Percentiles rank a stretch among this genome's conserved stretches.
Evolutionary conservation across 2,888 invertebrate species (phyloP).

Genomic region (Corbicula japonica): DNA sequence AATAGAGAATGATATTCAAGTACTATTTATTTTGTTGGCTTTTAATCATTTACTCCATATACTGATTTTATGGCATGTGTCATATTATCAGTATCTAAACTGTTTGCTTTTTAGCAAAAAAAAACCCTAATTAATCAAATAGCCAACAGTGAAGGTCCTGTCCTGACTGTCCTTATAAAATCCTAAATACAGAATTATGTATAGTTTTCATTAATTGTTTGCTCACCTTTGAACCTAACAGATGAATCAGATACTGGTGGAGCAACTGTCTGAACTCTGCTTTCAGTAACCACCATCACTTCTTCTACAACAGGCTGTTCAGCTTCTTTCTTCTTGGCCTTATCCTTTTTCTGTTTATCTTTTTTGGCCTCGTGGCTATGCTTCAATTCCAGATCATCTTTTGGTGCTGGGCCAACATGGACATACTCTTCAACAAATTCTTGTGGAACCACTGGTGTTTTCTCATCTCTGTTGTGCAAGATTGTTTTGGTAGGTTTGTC

Average conservation of each 20-base stretch:
- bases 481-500: conserved; percentile 91
- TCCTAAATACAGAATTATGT: not conserved
- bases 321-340: conserved; percentile 52
- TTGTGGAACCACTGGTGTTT: conserved; percentile 67
- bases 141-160: too few relatives aligned
- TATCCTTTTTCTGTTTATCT: conserved; percentile 53
- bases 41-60: too few relatives aligned
- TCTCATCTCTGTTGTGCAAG: conserved; percentile 90
- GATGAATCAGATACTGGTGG: conserved; percentile 30
- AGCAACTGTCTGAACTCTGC: conserved; percentile 52
- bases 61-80: too few relatives aligned
- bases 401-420: conserved; percentile 88
- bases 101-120: too few relatives aligned
- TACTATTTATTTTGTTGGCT: too few relatives aligned
- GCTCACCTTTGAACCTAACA: conserved; percentile 37
- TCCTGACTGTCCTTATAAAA: not conserved
- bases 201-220: not conserved
- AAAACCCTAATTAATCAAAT: too few relatives aligned
- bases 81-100: too few relatives aligned
- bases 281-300: conserved; percentile 51
- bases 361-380: conserved; percentile 73
- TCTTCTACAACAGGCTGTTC: conserved; percentile 65
- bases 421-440: conserved; percentile 67
- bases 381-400: conserved; percentile 91
- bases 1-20: too few relatives aligned